phyloP scores from a whole-genome alignment of 2,113 vertebrate genomes.

The Pavo muticus region DNA sequence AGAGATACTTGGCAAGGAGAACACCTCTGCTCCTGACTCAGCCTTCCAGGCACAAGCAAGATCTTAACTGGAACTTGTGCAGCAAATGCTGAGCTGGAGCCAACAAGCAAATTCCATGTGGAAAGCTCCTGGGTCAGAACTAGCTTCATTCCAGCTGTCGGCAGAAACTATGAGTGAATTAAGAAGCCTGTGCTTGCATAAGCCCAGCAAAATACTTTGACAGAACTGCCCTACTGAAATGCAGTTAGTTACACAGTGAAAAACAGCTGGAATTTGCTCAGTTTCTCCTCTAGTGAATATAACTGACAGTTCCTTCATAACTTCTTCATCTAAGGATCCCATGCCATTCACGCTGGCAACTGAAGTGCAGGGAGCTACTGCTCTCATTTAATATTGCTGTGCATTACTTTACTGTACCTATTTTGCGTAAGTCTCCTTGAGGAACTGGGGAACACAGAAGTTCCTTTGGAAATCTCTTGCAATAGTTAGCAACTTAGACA shows the following conservation, averaged over 20 bases:
- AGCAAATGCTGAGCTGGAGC: neutral
- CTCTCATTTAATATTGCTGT: neutral
- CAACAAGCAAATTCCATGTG: neutral
- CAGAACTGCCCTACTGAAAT: neutral
- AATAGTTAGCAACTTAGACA: neutral
- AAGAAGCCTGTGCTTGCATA: neutral
- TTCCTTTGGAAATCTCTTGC: neutral
- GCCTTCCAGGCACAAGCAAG: neutral
- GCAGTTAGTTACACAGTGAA: neutral
- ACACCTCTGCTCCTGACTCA: neutral
- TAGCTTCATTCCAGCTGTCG: neutral
- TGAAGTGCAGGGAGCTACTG: neutral
- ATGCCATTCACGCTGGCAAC: neutral
- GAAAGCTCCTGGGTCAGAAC: neutral
- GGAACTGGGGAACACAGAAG: neutral
- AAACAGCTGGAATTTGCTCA: neutral
- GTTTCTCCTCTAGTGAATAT: neutral
- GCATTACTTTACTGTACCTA: neutral
- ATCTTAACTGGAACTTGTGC: neutral
- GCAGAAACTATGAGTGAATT: neutral
- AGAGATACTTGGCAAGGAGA: neutral
- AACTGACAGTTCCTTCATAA: neutral
- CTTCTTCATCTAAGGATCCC: neutral
- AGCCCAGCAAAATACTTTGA: neutral
- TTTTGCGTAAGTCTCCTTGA: neutral